Evolutionary conservation across 2,113 vertebrate species (phyloP), one percentile per base, ranked within the genome.

Genomic region (Tenebrosternarchus preto): DNA sequence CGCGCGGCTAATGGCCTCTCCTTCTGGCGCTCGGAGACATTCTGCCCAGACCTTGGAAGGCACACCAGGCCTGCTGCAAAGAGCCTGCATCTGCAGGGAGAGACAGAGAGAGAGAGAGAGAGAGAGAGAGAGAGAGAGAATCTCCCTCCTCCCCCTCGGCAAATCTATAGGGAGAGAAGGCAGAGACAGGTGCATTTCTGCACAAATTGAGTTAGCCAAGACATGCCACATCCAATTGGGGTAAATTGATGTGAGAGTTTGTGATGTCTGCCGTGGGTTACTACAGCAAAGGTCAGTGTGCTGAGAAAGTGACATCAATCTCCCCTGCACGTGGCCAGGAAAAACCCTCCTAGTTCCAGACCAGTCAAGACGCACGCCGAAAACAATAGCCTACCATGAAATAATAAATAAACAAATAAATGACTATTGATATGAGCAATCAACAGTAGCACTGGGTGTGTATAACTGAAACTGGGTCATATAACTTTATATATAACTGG

Each of bases 231-330:
- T 98, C 97, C 98, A 99, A 99, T 98, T 97, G 95, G 92, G 90
- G 93, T 92, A 98, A 99, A 99, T 98, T 98, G 98, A 99, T 97
- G 98, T 98, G 97, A 98, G 96, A 96, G 96, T 97, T 95, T 97
- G 98, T 97, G 96, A 98, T 98, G 97, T 97, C 95, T 96, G 94
- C 95, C 91, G 94, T 93, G 92, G 95, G 95, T n/a, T 96, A 95
- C 96, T 96, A 96, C 95, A 96, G 96, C 95, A 97, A 98, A 99
- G 98, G 98, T 98, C 98, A 98, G 89, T 92, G 93, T 91, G 92
- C 89, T 85, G 93, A 96, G 96, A 94, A 93, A 89, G 93, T 96
- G 96, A 95, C 95, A 95, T 95, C 95, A 94, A 97, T 94, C 95
- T 93, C 93, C 89, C 91, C 93, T 80, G 82, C 91, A 94, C 91